Evolutionary conservation across 1,140 invertebrate species (phyloP), one percentile per base, ranked within the genome.

Genomic region (Druon quercuslanigerum): DNA sequence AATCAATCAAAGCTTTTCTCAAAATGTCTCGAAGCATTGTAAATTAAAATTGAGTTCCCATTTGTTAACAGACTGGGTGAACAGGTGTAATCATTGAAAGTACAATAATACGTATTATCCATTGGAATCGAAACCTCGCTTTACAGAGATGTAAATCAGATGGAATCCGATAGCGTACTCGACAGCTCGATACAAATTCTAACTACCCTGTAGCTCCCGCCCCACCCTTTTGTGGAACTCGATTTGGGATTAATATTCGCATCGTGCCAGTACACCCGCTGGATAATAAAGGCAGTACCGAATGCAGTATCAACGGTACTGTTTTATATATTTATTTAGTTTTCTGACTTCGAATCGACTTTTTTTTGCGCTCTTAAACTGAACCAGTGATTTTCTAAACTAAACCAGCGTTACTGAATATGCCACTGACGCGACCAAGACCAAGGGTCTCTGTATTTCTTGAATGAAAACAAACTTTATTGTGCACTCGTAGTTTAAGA

Each of bases 181-280:
- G 57, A 66, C 57, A 66, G 57, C 57, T 66, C 57, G 25, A 66
- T 66, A 66, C 57, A 33, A 66, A 66, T 66, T 66, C 57, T 16
- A 66, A 13, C 57, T 66, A n/a, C 57, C 33, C 25, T 33, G 25
- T 20, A 57, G 11, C 56, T 20, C 13, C 14, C 25, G 7, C 25
- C 25, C 25, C 11, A 8, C 60, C 60, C 60, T 66, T 40, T 66
- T 66, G 60, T 66, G 14, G 14, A 66, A 46, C 60, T 66, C 60
- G 60, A 66, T 66, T 66, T 66, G 60, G 60, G 60, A 66, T 66
- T 66, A 66, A 66, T 46, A 46, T 66, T 66, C 60, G 60, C 60
- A 33, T 46, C 60, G 60, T 66, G 33, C 60, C 33, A 66, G 60
- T 33, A 66, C 60, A 33, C 60, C 46, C 60, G 60, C 60, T 66